These are phyloP conservation scores for Malurus leucopterus DNA, from an alignment of 2,797 vertebrate genomes.

Conservation along the genomic window DNA sequence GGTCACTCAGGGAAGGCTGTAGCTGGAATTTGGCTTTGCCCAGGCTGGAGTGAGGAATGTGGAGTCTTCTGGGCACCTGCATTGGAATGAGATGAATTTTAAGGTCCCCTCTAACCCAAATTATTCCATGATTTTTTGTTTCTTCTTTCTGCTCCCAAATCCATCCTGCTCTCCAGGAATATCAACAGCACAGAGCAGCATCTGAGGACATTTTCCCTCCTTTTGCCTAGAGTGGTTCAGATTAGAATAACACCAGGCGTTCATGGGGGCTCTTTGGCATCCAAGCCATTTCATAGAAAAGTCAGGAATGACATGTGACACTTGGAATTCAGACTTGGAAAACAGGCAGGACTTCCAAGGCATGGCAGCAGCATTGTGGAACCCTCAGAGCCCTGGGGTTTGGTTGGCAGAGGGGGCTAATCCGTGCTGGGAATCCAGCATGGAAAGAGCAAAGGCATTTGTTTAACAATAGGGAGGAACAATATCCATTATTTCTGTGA, in stretches of 20 bases:
- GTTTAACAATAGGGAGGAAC: not conserved
- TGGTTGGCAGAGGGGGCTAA: not conserved
- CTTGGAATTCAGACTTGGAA: not conserved
- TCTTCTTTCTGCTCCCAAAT: not conserved
- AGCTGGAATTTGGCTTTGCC: not conserved
- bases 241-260: not conserved
- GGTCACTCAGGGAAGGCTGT: not conserved
- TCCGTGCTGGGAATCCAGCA: not conserved
- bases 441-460: not conserved
- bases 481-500: not conserved
- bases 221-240: not conserved
- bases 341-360: not conserved
- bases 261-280: fast-evolving
- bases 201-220: fast-evolving
- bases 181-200: not conserved
- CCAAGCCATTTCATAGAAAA: not conserved
- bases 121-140: not conserved
- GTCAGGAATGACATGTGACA: not conserved
- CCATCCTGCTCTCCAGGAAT: not conserved
- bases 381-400: fast-evolving
- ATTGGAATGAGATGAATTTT: not conserved
- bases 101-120: not conserved
- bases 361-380: fast-evolving
- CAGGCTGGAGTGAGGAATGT: not conserved
- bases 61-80: not conserved